A percentile compares a stretch with the other conserved stretches of the same genome.
phyloP scores from a whole-genome alignment of 2,888 invertebrate genomes.

The Periphyllus acericola region DNA sequence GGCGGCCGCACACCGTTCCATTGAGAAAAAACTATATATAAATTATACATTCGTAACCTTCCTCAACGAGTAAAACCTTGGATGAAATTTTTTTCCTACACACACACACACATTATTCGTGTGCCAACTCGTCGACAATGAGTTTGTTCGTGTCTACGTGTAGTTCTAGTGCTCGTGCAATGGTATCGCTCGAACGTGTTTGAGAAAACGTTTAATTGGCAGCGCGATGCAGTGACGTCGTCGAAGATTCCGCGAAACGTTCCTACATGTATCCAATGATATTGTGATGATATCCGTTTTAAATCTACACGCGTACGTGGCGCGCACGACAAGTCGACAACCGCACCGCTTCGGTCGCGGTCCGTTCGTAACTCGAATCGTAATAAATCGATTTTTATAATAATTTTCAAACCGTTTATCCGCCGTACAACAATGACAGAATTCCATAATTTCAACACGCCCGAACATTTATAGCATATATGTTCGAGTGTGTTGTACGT shows the following conservation, averaged over 20 bases:
- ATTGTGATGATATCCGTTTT: too few species aligned
- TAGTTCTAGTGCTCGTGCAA: too few species aligned
- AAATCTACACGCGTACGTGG: too few species aligned
- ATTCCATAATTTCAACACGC: not conserved
- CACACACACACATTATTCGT: too few species aligned
- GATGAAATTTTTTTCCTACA: not conserved
- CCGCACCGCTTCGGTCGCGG: not conserved
- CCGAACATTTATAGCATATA: not conserved
- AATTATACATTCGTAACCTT: constrained; percentile 13
- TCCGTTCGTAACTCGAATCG: too few species aligned
- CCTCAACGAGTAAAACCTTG: constrained; percentile 33
- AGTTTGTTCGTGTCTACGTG: not conserved
- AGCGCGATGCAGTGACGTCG: too few species aligned
- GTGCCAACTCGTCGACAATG: constrained; percentile 1
- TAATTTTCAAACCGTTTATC: too few species aligned
- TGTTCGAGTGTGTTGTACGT: not conserved
- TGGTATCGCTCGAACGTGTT: too few species aligned
- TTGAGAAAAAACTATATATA: not conserved
- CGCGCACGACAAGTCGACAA: too few species aligned
- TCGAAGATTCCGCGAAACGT: not conserved
- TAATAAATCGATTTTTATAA: too few species aligned
- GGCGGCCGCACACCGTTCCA: not conserved
- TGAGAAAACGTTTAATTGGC: too few species aligned
- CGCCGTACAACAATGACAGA: too few species aligned
- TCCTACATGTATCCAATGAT: not conserved